A percentile compares a stretch with the other conserved stretches of the same genome.
Evolutionary conservation across 37 sponge, comb jelly and placozoan genomes (phyloP).

Genomic region (Chondrosia reniformis): DNA sequence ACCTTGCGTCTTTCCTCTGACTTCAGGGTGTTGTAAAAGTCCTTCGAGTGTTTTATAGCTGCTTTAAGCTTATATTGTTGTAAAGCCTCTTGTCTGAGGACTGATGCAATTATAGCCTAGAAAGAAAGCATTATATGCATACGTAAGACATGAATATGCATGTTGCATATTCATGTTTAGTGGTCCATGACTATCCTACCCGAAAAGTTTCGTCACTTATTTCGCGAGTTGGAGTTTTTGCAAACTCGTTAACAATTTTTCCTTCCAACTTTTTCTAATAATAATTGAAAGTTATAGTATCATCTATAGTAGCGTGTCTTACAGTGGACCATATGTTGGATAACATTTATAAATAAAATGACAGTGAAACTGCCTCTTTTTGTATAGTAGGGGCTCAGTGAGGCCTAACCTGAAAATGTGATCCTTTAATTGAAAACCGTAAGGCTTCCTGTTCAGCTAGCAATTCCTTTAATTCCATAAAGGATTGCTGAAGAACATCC

Average conservation of each 20-base stretch:
- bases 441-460: not conserved
- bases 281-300: not conserved
- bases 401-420: not conserved
- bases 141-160: not conserved
- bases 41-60: not conserved
- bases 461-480: not conserved
- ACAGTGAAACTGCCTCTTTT: too few species aligned
- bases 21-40: not conserved
- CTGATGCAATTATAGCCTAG: not conserved
- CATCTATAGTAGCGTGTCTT: not conserved
- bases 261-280: not conserved
- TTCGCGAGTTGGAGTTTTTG: not conserved
- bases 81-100: not conserved
- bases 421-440: not conserved
- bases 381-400: not conserved
- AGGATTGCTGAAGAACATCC: not conserved
- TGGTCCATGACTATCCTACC: not conserved
- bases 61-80: not conserved
- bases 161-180: not conserved
- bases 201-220: not conserved
- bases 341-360: not conserved
- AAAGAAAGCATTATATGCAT: not conserved
- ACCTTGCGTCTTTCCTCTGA: slow-evolving; percentile 2
- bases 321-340: not conserved
- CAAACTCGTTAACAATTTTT: not conserved